These are phyloP conservation scores for Proteles cristata DNA, from an alignment of 2,113 vertebrate species.

Conservation along the genomic window DNA sequence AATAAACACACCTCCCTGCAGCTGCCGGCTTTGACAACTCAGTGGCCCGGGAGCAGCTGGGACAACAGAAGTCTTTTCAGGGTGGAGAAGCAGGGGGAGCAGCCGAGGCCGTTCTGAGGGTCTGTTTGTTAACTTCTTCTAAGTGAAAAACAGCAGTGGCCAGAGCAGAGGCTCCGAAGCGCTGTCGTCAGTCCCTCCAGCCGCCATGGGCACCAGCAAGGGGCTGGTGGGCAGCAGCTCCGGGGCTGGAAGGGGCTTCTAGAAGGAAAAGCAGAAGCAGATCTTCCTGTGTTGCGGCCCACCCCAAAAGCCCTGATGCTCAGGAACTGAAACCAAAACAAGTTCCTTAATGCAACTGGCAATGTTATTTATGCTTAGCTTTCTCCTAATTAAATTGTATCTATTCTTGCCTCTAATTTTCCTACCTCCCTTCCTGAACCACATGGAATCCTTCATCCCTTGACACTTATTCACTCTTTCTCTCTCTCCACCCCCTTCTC, in stretches of 20 bases:
- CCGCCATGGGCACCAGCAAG: neutral
- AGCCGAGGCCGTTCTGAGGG: accelerated
- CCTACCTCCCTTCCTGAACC: neutral
- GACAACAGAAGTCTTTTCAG: neutral
- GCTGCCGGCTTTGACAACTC: neutral
- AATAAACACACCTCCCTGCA: accelerated
- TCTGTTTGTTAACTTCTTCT: neutral
- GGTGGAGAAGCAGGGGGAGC: neutral
- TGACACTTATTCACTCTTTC: neutral
- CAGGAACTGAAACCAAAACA: neutral
- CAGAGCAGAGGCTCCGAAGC: neutral
- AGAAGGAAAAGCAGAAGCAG: neutral
- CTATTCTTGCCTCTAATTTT: neutral
- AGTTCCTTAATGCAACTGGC: neutral
- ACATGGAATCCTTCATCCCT: neutral
- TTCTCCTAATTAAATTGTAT: neutral
- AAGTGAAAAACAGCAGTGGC: neutral
- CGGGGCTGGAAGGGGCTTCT: neutral
- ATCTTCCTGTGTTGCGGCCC: accelerated
- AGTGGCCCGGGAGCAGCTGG: neutral
- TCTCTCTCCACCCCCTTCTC: neutral
- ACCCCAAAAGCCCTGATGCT: neutral
- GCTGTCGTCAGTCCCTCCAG: no score
- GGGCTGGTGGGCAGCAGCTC: neutral
- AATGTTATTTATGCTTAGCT: neutral